These are phyloP conservation scores for Venustoraphidia nigricollis DNA, from an alignment of 2,888 invertebrate genomes.

Conservation along the genomic window DNA sequence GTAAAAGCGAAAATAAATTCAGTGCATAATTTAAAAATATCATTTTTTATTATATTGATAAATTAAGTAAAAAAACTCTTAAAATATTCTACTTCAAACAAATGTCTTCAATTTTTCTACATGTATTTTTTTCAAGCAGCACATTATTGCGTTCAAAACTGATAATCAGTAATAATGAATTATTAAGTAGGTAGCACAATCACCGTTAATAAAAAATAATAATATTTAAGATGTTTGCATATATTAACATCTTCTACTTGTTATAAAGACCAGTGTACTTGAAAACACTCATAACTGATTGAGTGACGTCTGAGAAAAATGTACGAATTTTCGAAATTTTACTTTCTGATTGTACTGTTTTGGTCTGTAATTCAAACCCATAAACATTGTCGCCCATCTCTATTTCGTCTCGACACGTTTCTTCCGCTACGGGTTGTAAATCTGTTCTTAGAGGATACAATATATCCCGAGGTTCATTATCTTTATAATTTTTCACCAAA, in stretches of 20 bases:
- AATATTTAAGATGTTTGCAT: background rate
- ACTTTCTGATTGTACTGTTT: background rate
- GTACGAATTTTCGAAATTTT: background rate
- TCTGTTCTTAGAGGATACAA: constrained; percentile 1
- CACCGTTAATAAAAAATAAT: background rate
- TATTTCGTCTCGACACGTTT: background rate
- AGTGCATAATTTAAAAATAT: no score
- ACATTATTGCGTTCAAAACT: no score
- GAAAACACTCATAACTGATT: background rate
- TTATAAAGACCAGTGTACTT: background rate
- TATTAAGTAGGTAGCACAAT: no score
- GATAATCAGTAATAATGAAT: no score
- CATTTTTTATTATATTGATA: no score
- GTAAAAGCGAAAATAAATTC: no score
- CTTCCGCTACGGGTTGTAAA: background rate
- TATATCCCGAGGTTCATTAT: background rate
- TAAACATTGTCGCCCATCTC: background rate
- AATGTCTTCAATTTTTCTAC: no score
- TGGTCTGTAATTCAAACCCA: background rate
- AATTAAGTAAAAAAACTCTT: no score
- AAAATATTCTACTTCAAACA: no score
- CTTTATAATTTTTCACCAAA: background rate
- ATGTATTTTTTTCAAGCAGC: no score
- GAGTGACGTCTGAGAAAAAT: background rate
- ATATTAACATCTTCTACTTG: background rate